phyloP scores from a whole-genome alignment of 1,140 invertebrate genomes.

The Maniola jurtina region DNA sequence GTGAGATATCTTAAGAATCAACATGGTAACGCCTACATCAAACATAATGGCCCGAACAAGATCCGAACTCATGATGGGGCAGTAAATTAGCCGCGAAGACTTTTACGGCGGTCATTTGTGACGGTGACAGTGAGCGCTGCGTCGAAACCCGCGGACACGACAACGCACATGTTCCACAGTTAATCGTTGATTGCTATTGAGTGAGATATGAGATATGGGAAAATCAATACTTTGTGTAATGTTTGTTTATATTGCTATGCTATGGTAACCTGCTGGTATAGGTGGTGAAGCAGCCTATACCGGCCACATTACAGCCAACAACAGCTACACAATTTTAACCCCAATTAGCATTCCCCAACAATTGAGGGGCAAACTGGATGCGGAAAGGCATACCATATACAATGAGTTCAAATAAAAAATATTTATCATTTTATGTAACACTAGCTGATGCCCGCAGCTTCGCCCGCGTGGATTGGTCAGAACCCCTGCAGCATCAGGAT shows the following conservation, averaged over 20 bases:
- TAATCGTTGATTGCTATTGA: slow-evolving; percentile 34
- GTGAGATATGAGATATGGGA: slow-evolving; percentile 24
- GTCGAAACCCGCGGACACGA: slow-evolving; percentile 37
- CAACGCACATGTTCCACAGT: slow-evolving; percentile 41
- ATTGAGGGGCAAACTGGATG: too few species aligned
- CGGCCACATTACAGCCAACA: too few species aligned
- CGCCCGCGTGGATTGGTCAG: too few species aligned
- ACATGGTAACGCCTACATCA: slow-evolving; percentile 53
- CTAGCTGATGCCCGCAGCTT: too few species aligned
- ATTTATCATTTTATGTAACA: too few species aligned
- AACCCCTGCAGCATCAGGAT: too few species aligned
- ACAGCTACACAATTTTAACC: too few species aligned
- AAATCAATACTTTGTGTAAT: slow-evolving; percentile 13
- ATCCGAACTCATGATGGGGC: slow-evolving; percentile 42
- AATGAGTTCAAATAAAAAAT: too few species aligned
- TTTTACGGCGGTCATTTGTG: slow-evolving; percentile 58
- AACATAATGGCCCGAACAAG: slow-evolving; percentile 48
- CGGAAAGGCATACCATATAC: too few species aligned
- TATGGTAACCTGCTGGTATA: too few species aligned
- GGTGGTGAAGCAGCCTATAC: too few species aligned
- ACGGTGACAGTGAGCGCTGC: slow-evolving; percentile 47
- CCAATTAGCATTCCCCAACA: too few species aligned
- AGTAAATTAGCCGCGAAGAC: slow-evolving; percentile 58
- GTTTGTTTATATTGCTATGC: neutral
- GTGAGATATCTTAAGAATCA: slow-evolving; percentile 59